phyloP scores from a whole-genome alignment of 2,797 vertebrate genomes.

The Xiphorhynchus erythropygius region DNA sequence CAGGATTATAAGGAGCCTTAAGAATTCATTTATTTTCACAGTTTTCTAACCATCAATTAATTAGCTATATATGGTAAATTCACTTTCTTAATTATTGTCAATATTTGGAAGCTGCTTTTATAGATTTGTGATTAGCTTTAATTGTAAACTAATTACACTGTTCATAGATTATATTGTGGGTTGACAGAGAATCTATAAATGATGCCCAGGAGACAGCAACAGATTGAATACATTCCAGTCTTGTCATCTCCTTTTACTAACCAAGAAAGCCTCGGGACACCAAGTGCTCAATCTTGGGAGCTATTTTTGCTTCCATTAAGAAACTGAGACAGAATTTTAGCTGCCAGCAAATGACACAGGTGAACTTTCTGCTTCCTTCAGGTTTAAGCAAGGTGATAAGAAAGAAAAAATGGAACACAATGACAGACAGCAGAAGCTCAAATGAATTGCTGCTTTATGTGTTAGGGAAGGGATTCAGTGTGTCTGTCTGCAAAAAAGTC shows the following conservation, averaged over 20 bases:
- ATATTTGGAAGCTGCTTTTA: slow-evolving; percentile 74
- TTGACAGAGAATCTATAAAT: slow-evolving; percentile 68
- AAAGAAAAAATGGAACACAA: slow-evolving; percentile 1
- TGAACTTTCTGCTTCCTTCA: slow-evolving; percentile 41
- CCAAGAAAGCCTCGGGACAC: slow-evolving; percentile 3
- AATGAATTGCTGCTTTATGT: background rate
- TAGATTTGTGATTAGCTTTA: slow-evolving; percentile 78
- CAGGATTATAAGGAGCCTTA: slow-evolving; percentile 16
- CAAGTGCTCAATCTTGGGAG: background rate
- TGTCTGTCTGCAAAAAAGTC: background rate
- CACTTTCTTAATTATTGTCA: slow-evolving; percentile 65
- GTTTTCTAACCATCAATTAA: slow-evolving; percentile 65
- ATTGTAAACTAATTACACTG: slow-evolving; percentile 75
- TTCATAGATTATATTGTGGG: slow-evolving; percentile 61
- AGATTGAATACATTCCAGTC: slow-evolving; percentile 29
- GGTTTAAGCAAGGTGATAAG: slow-evolving; percentile 42
- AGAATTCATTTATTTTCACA: slow-evolving; percentile 59
- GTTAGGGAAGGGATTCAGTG: background rate
- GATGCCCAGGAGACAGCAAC: slow-evolving; percentile 56
- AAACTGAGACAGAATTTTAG: slow-evolving; percentile 33
- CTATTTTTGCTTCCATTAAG: slow-evolving; percentile 48
- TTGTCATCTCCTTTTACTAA: slow-evolving; percentile 41
- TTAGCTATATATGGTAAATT: slow-evolving; percentile 66
- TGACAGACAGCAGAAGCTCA: slow-evolving; percentile 30
- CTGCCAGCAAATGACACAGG: background rate